A percentile compares a stretch with the other conserved stretches of the same genome.
These are phyloP conservation scores for Matsumyia berberina DNA, from an alignment of 2,888 invertebrate genomes.

Conservation along the genomic window DNA sequence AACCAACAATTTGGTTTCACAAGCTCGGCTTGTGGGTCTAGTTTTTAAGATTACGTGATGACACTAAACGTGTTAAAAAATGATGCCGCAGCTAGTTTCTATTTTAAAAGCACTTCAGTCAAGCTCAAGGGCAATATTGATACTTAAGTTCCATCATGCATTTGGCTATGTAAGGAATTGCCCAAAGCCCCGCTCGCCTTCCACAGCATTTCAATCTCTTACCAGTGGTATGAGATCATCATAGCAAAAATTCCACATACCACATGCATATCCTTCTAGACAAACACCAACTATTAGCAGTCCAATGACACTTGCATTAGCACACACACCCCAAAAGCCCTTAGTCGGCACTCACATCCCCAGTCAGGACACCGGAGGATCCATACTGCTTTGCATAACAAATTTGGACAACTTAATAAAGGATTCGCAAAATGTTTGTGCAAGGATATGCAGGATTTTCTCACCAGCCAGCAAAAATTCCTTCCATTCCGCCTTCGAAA, in stretches of 20 bases:
- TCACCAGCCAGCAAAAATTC: conserved; percentile 67
- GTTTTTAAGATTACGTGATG: too few species aligned
- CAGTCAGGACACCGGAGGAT: conserved; percentile 47
- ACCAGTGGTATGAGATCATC: conserved; percentile 48
- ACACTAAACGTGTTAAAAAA: too few species aligned
- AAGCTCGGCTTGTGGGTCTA: too few species aligned
- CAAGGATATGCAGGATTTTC: conserved; percentile 74
- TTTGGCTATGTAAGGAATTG: conserved; percentile 35
- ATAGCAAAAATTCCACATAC: conserved; percentile 27
- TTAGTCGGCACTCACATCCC: not conserved
- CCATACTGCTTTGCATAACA: conserved; percentile 71
- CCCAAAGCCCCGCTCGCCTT: not conserved
- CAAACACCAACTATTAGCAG: conserved; percentile 69
- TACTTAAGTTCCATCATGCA: conserved; percentile 27
- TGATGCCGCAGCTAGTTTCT: too few species aligned
- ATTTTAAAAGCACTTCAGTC: too few species aligned
- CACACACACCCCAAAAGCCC: conserved; percentile 10
- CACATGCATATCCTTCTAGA: conserved; percentile 43
- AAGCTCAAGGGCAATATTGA: conserved; percentile 21
- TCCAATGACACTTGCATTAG: conserved; percentile 57
- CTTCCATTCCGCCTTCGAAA: conserved; percentile 41
- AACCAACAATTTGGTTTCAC: too few species aligned
- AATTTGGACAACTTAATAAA: conserved; percentile 76
- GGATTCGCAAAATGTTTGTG: conserved; percentile 73
- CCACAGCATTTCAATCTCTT: conserved; percentile 46